phyloP scores from a whole-genome alignment of 2,888 invertebrate species.

The Microplitis manilae region DNA sequence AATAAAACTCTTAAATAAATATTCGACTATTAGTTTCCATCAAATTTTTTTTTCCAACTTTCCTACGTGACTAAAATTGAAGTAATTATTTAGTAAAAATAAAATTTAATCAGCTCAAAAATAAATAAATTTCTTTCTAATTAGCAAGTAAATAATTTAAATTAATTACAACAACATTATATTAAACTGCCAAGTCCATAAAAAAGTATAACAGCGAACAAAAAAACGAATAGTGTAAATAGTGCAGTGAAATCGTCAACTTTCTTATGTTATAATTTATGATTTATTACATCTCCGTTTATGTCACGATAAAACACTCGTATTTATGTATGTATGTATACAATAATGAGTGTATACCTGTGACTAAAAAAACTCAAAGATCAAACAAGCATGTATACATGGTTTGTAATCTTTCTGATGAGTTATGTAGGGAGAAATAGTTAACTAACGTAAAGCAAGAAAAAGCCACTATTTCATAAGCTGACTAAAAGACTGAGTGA shows the following conservation, averaged over 20 bases:
- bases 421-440: slow-evolving; percentile 21
- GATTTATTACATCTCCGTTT: slow-evolving; percentile 43
- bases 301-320: slow-evolving; percentile 23
- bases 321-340: not conserved
- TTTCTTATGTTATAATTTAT: slow-evolving; percentile 52
- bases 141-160: not conserved
- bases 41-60: too few relatives aligned
- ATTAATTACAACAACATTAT: not conserved
- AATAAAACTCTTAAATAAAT: too few relatives aligned
- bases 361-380: slow-evolving; percentile 12
- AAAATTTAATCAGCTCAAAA: too few relatives aligned
- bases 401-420: not conserved
- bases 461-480: slow-evolving; percentile 8
- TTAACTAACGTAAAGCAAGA: slow-evolving; percentile 1
- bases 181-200: not conserved
- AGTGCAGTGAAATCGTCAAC: slow-evolving; percentile 47
- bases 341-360: not conserved
- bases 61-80: too few relatives aligned
- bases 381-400: slow-evolving; percentile 13
- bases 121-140: too few relatives aligned
- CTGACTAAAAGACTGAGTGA: not conserved
- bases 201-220: not conserved
- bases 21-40: too few relatives aligned
- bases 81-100: too few relatives aligned
- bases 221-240: slow-evolving; percentile 6